These are phyloP conservation scores for Podilymbus podiceps DNA, from an alignment of 2,113 vertebrate genomes.

Conservation along the genomic window DNA sequence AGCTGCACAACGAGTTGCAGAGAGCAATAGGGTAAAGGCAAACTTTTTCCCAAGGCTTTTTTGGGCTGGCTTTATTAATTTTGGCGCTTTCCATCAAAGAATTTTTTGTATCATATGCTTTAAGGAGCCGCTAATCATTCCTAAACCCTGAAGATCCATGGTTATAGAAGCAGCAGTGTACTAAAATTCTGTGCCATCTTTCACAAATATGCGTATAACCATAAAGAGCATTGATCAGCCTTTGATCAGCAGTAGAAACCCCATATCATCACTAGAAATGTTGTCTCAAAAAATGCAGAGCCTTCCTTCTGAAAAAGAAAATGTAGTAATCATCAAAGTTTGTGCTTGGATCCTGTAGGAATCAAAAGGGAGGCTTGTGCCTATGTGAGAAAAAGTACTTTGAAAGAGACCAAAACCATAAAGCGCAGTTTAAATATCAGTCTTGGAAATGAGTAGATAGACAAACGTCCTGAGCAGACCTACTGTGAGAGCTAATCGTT, in stretches of 20 bases:
- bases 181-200: not conserved
- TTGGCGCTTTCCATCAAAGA: too few relatives aligned
- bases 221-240: not conserved
- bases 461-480: not conserved
- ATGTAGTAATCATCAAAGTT: not conserved
- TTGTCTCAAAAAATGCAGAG: not conserved
- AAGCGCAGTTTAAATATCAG: not conserved
- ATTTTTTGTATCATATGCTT: not conserved
- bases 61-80: not conserved
- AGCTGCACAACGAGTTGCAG: conserved; percentile 89
- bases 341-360: not conserved
- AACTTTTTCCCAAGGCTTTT: not conserved
- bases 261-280: not conserved
- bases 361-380: not conserved
- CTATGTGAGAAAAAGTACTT: not conserved
- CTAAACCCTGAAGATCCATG: not conserved
- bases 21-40: conserved; percentile 83
- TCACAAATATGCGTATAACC: not conserved
- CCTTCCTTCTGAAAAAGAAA: not conserved
- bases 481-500: not conserved
- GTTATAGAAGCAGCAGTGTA: not conserved
- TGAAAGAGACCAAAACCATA: not conserved
- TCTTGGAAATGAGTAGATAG: not conserved
- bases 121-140: not conserved
- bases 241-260: not conserved